Conservation (phyloP, 2,888 invertebrate genomes). For the Protophormia terraenovae region DNA sequence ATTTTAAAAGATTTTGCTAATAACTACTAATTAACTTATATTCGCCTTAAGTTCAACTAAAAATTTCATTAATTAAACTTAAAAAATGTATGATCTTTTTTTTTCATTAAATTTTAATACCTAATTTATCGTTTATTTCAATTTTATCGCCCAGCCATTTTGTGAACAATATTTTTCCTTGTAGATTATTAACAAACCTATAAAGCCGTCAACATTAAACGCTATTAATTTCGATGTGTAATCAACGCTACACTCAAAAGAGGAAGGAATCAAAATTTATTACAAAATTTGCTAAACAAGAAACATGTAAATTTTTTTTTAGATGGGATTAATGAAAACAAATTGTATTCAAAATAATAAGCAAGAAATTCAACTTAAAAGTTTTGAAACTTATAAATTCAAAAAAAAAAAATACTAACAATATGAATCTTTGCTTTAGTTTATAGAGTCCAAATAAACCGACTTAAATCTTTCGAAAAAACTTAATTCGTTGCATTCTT, state of each 20-base stretch:
- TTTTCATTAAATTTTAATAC: not conserved
- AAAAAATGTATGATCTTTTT: not conserved
- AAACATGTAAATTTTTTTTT: not conserved
- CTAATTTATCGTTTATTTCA: conserved; percentile 36
- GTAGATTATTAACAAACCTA: conserved; percentile 66
- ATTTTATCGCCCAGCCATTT: conserved; percentile 27
- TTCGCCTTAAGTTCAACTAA: too few species aligned
- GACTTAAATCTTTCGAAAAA: not conserved
- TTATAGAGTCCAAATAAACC: not conserved
- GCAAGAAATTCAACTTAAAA: too few species aligned
- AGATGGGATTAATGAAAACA: too few species aligned
- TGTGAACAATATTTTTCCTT: conserved; percentile 9
- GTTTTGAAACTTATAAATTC: too few species aligned
- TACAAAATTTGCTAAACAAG: not conserved
- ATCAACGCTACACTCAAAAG: not conserved
- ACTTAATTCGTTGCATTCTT: not conserved
- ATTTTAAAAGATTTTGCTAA: too few species aligned
- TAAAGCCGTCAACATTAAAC: conserved; percentile 65
- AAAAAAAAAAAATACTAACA: too few species aligned
- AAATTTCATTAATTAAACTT: not conserved
- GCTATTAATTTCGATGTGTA: conserved; percentile 42
- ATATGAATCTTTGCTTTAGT: too few species aligned
- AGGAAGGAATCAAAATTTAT: not conserved
- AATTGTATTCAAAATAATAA: not conserved
- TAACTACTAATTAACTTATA: too few species aligned